These are phyloP conservation scores for Rhizoglyphus robini DNA, from an alignment of 1,140 invertebrate genomes.

Conservation along the genomic window DNA sequence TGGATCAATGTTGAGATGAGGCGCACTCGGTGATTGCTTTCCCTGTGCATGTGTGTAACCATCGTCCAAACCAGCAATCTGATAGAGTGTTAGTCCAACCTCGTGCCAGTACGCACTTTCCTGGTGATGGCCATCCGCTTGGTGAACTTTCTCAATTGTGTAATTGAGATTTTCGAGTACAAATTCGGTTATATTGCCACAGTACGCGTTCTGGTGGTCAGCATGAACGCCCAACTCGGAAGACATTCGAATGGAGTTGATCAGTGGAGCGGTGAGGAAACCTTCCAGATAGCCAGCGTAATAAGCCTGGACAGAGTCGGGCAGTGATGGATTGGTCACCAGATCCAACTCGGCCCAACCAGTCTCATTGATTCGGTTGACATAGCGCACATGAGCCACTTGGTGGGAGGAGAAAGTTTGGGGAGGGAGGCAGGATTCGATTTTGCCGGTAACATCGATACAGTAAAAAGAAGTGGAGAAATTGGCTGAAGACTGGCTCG, in stretches of 20 bases:
- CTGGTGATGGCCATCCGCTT: constrained; percentile 28
- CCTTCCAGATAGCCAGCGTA: constrained; percentile 77
- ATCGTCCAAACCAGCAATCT: constrained; percentile 39
- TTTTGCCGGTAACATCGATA: too few species aligned
- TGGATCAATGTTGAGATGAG: not conserved
- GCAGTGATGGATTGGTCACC: constrained; percentile 51
- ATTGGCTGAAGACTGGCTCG: too few species aligned
- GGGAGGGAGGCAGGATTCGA: too few species aligned
- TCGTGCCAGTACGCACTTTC: constrained; percentile 62
- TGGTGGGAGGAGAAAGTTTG: too few species aligned
- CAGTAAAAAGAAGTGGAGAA: too few species aligned
- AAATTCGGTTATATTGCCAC: not conserved
- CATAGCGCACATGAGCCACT: not conserved
- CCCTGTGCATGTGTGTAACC: too few species aligned
- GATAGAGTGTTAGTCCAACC: constrained; percentile 40
- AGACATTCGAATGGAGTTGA: constrained; percentile 40
- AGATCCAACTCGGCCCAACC: constrained; percentile 65
- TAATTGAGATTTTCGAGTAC: not conserved
- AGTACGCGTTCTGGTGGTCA: not conserved
- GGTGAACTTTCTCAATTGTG: too few species aligned
- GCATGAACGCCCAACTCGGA: too few species aligned
- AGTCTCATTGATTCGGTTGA: not conserved
- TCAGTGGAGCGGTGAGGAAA: constrained; percentile 59
- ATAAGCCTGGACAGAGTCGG: constrained; percentile 57
- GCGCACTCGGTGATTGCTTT: not conserved